These are phyloP conservation scores for Melozone crissalis DNA, from an alignment of 2,113 vertebrate species.

Conservation along the genomic window DNA sequence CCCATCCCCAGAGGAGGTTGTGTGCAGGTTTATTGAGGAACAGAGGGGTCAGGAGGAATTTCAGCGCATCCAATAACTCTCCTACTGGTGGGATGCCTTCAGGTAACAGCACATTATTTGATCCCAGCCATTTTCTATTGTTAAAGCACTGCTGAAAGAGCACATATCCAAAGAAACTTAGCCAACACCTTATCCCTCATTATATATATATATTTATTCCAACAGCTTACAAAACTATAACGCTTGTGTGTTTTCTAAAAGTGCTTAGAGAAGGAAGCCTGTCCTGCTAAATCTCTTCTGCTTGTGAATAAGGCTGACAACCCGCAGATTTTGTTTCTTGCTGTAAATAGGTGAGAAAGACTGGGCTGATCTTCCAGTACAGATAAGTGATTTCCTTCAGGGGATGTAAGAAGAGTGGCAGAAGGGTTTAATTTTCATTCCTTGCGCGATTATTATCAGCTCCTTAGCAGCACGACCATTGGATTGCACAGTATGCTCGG, in stretches of 20 bases:
- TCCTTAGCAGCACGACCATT: background rate
- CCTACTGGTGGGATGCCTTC: background rate
- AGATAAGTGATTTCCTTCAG: background rate
- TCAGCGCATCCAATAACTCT: background rate
- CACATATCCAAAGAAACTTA: background rate
- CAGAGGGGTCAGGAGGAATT: background rate
- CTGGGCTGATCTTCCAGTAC: background rate
- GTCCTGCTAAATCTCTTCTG: background rate
- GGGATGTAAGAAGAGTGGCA: background rate
- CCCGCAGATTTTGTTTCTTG: background rate
- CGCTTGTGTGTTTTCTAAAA: background rate
- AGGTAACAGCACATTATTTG: background rate
- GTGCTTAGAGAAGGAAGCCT: background rate
- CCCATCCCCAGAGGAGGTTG: background rate
- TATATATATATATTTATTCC: background rate
- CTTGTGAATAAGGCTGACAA: background rate
- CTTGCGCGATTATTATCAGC: background rate
- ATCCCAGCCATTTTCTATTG: background rate
- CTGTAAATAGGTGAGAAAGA: background rate
- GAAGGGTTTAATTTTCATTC: background rate
- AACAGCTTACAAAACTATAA: background rate
- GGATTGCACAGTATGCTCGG: rapidly evolving
- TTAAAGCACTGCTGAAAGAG: background rate
- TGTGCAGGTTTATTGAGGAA: background rate
- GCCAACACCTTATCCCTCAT: background rate